Evolutionary conservation across 64 coral and sea anemone genomes (phyloP).

Genomic region (Orbicella faveolata): DNA sequence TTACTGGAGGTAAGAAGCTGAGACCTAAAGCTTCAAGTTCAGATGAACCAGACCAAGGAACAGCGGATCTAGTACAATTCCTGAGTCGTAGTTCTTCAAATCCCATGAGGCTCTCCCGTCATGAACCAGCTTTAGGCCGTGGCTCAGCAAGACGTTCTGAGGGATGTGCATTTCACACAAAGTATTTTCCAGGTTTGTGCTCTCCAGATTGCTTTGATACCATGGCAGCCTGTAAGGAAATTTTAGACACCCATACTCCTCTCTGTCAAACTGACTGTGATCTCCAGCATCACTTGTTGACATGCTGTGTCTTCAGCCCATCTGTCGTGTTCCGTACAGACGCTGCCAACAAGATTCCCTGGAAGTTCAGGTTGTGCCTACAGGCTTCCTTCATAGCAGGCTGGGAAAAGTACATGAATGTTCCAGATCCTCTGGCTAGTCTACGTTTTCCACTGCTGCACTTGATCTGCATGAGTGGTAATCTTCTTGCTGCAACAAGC

Average conservation of each 20-base stretch:
- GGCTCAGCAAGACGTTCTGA: not conserved
- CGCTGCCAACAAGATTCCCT: not conserved
- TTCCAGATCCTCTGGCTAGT: constrained; percentile 1
- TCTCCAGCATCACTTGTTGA: constrained; percentile 11
- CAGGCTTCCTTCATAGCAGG: constrained; percentile 1
- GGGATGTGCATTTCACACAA: constrained; percentile 5
- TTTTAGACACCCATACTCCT: constrained; percentile 6
- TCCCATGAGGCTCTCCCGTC: not conserved
- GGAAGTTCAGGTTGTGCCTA: not conserved
- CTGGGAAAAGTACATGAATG: not conserved
- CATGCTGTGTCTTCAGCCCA: constrained; percentile 2
- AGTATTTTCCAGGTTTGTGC: constrained; percentile 2
- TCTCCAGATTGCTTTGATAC: not conserved
- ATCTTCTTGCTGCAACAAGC: too few species aligned
- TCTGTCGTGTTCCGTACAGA: not conserved
- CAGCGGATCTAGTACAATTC: not conserved
- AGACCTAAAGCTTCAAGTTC: not conserved
- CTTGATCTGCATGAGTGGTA: constrained; percentile 14
- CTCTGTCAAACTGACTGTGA: not conserved
- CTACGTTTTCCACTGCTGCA: constrained; percentile 1
- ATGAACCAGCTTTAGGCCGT: not conserved
- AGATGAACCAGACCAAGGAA: too few species aligned
- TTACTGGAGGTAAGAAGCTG: not conserved
- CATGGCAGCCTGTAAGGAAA: not conserved
- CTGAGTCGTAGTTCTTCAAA: not conserved